These are phyloP conservation scores for Malurus alboscapulatus DNA, from an alignment of 2,113 vertebrate species.

Conservation along the genomic window DNA sequence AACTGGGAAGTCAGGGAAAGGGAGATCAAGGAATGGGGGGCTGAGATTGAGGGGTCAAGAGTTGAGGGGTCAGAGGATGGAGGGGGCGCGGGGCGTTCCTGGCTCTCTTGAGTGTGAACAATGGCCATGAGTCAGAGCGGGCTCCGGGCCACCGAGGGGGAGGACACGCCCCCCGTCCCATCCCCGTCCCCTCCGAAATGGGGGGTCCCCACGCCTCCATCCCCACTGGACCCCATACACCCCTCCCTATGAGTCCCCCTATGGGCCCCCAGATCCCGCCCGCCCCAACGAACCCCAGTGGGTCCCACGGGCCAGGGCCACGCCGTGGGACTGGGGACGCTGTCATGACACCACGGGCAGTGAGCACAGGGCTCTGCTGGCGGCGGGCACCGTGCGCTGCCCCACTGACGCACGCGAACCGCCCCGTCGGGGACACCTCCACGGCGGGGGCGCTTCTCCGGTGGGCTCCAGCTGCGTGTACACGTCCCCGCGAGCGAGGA, in stretches of 20 bases:
- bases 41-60: not conserved
- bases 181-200: not conserved
- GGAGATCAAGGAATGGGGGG: not conserved
- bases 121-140: conserved; percentile 26
- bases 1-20: no score
- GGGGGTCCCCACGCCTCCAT: not conserved
- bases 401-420: accelerated
- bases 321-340: not conserved
- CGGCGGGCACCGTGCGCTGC: not conserved
- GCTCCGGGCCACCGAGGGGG: not conserved
- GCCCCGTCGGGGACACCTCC: not conserved
- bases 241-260: not conserved
- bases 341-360: accelerated
- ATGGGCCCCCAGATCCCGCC: not conserved
- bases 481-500: accelerated
- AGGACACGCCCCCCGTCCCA: not conserved
- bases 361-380: not conserved
- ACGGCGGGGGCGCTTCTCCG: accelerated
- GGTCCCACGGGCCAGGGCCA: not conserved
- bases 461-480: not conserved
- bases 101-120: not conserved
- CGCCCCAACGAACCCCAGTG: accelerated
- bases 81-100: conserved; percentile 20
- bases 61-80: not conserved
- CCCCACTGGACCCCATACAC: not conserved